Evolutionary conservation across 35 echinoderm and acorn worm genomes (phyloP).

Genomic region (Diadema setosum): DNA sequence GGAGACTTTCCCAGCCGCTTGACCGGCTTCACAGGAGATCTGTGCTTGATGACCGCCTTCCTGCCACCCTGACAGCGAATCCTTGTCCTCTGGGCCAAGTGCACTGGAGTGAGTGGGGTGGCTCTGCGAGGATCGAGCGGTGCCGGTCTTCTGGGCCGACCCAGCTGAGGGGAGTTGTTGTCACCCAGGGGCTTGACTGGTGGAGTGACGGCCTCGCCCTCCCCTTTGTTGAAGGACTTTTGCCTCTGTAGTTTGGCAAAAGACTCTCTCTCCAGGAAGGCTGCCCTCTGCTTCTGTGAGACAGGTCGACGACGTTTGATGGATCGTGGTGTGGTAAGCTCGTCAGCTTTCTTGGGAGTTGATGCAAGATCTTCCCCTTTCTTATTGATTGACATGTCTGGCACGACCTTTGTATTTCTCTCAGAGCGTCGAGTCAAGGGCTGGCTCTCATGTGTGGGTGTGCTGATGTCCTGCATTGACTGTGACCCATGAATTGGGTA

Average conservation of each 20-base stretch:
- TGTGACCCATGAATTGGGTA: not conserved
- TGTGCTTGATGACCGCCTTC: constrained; percentile 21
- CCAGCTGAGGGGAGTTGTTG: constrained; percentile 4
- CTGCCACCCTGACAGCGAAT: not conserved
- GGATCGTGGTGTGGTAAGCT: not conserved
- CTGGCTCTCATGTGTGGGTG: not conserved
- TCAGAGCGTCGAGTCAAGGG: not conserved
- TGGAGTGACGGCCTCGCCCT: not conserved
- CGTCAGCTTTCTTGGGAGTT: not conserved
- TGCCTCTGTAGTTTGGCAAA: not conserved
- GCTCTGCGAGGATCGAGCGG: constrained; percentile 5
- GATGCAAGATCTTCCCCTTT: not conserved
- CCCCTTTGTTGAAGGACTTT: not conserved
- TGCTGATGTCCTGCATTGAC: constrained; percentile 1
- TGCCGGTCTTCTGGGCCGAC: not conserved
- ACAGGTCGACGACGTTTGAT: not conserved
- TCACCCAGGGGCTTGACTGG: not conserved
- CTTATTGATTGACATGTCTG: not conserved
- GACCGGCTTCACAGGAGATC: constrained; percentile 35
- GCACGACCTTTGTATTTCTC: not conserved
- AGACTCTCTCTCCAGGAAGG: not conserved
- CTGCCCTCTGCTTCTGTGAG: not conserved
- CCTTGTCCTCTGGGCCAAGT: constrained; percentile 4
- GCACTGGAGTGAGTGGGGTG: constrained; percentile 21
- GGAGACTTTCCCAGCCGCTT: constrained; percentile 7